A percentile compares a stretch with the other conserved stretches of the same genome.
phyloP scores from a whole-genome alignment of 2,888 invertebrate species.

The Himalopsyche anomala region DNA sequence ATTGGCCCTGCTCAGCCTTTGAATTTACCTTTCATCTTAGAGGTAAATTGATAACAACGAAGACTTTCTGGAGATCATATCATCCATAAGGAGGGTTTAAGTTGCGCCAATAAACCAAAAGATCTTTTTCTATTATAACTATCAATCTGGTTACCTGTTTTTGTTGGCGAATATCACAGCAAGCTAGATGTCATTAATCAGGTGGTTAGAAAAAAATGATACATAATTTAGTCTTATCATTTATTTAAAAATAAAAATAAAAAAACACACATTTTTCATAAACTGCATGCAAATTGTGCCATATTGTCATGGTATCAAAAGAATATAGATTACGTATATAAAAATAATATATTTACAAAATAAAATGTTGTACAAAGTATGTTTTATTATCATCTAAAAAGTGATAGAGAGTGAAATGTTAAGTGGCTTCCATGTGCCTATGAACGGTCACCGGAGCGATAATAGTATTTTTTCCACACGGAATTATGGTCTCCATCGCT shows the following conservation, averaged over 20 bases:
- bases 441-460: slow-evolving; percentile 94
- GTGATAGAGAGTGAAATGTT: slow-evolving; percentile 66
- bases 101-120: too few relatives aligned
- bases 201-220: not conserved
- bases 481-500: slow-evolving; percentile 74
- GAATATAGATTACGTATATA: slow-evolving; percentile 1
- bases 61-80: too few relatives aligned
- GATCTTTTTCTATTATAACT: too few relatives aligned
- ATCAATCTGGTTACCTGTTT: too few relatives aligned
- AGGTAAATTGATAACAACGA: too few relatives aligned
- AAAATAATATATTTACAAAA: slow-evolving; percentile 32
- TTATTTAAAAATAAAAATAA: slow-evolving; percentile 6
- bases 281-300: slow-evolving; percentile 12
- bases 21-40: too few relatives aligned
- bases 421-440: slow-evolving; percentile 89
- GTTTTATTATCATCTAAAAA: not conserved
- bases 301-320: slow-evolving; percentile 25
- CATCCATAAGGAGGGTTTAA: too few relatives aligned
- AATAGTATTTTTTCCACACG: slow-evolving; percentile 79
- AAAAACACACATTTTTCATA: slow-evolving; percentile 4
- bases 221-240: not conserved
- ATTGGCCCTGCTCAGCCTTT: too few relatives aligned
- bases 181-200: too few relatives aligned
- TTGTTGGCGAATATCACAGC: too few relatives aligned
- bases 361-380: slow-evolving; percentile 24